Base-by-base conservation (phyloP, 2,797 vertebrate genomes). In the Rhinella marina region DNA sequence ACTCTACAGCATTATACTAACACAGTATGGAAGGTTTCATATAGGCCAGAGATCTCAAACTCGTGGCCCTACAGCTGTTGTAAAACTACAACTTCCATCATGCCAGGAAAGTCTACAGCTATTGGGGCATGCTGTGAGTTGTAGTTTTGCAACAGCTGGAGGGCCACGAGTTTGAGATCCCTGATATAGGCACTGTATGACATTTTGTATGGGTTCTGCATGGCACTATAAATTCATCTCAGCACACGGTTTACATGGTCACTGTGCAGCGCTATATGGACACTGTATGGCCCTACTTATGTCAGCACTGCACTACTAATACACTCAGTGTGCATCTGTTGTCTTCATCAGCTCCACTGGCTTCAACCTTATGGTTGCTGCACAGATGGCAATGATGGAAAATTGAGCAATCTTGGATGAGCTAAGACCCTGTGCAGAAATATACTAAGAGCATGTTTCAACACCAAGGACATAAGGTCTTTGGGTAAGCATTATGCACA, bases 371-470 rank as follows among this genome's bases (percentile, higher is more conserved):
- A 25, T 54, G 23, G 73, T 25, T 77, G 19, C 19, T 48, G 59
- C 29, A 64, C 57, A 62, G 79, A 32, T 80, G 78, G 9, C 10
- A 61, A 81, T 62, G 5, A n/a, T n/a, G 23, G 79, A 32, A 62
- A 62, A 81, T 81, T 62, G 59, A 81, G 79, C 21, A 81, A 81
- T 62, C 57, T 62, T 48, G 48, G 29, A 81, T 81, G 27, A 62
- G 29, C 57, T 62, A 81, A 81, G 57, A 81, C n/a, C 27, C 29
- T 64, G 6, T 64, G 79, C 56, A 32, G 25, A 81, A 81, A 81
- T 62, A 62, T 6, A 41, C 29, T 23, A 59, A 25, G 14, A 79
- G 12, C 12, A 80, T 62, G 57, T 80, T 80, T 80, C 78, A 80
- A 12, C 78, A 80, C 57, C 29, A 41, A 32, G 56, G 57, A 59